Base-by-base conservation (phyloP, 2,113 vertebrate species). In the Synchiropus splendidus region DNA sequence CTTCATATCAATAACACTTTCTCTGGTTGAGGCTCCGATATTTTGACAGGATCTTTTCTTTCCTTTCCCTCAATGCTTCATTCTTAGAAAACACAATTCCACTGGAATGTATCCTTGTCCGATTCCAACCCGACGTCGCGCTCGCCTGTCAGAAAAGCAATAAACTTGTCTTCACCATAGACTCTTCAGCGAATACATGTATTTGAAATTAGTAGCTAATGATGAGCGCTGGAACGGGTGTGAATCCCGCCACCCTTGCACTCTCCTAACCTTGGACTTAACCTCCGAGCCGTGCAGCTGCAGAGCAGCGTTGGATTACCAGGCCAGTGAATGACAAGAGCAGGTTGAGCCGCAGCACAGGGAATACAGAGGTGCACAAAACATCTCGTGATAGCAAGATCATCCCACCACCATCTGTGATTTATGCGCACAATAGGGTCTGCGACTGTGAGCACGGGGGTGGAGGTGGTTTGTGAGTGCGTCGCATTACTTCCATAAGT, bases 281-380 rank as follows among this genome's bases (percentile, higher is more conserved):
- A 56, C 67, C 48, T 45, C 32, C 35, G 51, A 66, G 71, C 61
- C 54, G 65, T 83, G 68, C 81, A 83, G 81, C 83, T 84, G 82
- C 72, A 69, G 45, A 33, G 44, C 46, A 59, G 75, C 61, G 27
- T 84, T 80, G 48, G 65, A 77, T 85, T 85, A 81, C 84, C 60
- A 54, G 40, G 18, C 45, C 39, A 39, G 64, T 84, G 82, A 86
- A 82, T 83, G 83, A 86, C 84, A 86, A 75, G 74, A 72, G 72
- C 83, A 85, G 83, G 80, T 85, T 84, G 69, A 53, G 40, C 44
- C 44, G 44, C 55, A 64, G 42, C 47, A 54, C 36, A 54, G 55
- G 33, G 43, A 55, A 56, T 54, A 67, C 74, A 71, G 75, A 78
- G 74, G 73, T 74, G 65, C 64, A 71, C 51, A 54, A 58, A 63